Evolutionary conservation across 2,888 invertebrate species (phyloP).

Genomic region (Hyposoter dolosus): DNA sequence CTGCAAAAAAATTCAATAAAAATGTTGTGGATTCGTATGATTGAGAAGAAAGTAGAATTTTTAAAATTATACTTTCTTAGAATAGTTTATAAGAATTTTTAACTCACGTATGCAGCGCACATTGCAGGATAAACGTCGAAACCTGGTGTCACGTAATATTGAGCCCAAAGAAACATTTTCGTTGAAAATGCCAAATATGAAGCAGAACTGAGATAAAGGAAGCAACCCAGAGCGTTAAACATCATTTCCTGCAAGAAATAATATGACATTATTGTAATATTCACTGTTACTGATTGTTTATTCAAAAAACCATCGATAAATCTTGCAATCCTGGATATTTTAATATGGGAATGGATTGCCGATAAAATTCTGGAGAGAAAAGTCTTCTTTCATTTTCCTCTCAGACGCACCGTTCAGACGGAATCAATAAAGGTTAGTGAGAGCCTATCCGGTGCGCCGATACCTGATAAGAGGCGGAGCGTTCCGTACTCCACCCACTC

Average conservation of each 20-base stretch:
- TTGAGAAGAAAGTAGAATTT: constrained; percentile 16
- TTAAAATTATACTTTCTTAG: background rate
- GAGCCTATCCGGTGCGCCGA: background rate
- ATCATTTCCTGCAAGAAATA: constrained; percentile 89
- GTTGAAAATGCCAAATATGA: constrained; percentile 93
- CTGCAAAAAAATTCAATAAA: constrained; percentile 86
- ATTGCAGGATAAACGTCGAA: constrained; percentile 94
- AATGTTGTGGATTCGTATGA: constrained; percentile 22
- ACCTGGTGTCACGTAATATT: constrained; percentile 91
- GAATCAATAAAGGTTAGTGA: background rate
- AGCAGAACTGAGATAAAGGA: constrained; percentile 92
- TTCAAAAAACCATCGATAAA: background rate
- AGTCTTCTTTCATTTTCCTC: background rate
- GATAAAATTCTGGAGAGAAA: background rate
- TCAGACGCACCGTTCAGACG: background rate
- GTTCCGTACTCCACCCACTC: background rate
- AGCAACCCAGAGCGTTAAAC: constrained; percentile 91
- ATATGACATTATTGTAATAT: background rate
- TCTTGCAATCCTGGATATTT: background rate
- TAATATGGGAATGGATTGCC: background rate
- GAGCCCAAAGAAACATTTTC: constrained; percentile 91
- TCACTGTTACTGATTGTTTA: background rate
- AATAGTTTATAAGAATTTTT: background rate
- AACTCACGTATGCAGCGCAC: constrained; percentile 93
- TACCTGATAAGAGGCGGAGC: background rate